Base-by-base conservation (phyloP, 2,797 vertebrate genomes). In the Kryptopterus vitreolus region DNA sequence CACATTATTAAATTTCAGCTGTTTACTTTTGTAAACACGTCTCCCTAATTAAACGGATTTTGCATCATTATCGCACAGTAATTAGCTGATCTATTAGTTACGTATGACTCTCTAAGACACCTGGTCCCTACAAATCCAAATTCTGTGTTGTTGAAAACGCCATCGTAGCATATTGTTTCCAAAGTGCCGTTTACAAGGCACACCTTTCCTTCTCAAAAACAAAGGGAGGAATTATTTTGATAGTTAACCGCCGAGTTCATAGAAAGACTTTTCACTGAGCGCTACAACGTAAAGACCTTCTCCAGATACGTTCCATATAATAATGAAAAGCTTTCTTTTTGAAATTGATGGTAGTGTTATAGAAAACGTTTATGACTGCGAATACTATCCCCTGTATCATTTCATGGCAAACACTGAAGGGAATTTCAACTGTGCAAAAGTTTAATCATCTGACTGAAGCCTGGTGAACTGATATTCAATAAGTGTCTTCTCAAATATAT, bases 181-280 rank as follows among this genome's bases (percentile, higher is more conserved):
- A 8, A 24, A 69, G 20, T 29, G 43, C 18, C 18, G 35, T 70
- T 70, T 50, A 29, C 66, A 50, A 70, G 66, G 24, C 66, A 70
- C 29, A 53, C 33, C 71, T 74, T 43, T 74, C 22, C 31, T 74
- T 58, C 43, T 16, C 20, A 58, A 58, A 74, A 58, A 74, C 53
- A 71, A 71, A 53, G 26, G 9, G 46, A 70, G 69, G 69, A 53
- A 53, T 53, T 53, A 52, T 52, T 52, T 70, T 70, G 4, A 24
- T 15, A 48, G 15, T 69, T 69, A 70, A 22, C 24, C 16, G 11
- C 26, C 0, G 43, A 33, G 26, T 53, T 52, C 11, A 71, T 29
- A 71, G 48, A 71, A 53, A 71, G 68, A 71, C 26, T 18, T 20
- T 70, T 70, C 48, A 31, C 1, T 20, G 2, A 52, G 48, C n/a